Conservation (phyloP, 2,113 vertebrate species). For the Chascanopsetta lugubris region DNA sequence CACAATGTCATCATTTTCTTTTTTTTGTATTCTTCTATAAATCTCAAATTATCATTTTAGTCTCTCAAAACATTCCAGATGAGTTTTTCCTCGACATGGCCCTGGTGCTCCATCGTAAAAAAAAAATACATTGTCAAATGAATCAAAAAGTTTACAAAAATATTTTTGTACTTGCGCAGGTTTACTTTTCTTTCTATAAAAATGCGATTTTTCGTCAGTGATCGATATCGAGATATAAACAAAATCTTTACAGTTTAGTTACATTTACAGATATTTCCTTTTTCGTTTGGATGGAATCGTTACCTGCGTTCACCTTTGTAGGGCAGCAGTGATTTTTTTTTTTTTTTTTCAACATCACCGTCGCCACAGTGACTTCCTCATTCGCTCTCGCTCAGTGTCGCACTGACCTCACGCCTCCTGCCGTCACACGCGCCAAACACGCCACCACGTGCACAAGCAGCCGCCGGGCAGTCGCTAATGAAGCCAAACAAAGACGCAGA, state of each 20-base stretch:
- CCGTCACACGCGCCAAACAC: conserved; percentile 4
- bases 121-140: neutral
- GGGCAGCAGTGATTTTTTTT: conserved; percentile 50
- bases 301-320: conserved; percentile 51
- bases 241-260: conserved; percentile 6
- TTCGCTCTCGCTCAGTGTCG: conserved; percentile 18
- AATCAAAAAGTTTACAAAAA: conserved; percentile 9
- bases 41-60: too few species aligned
- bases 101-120: neutral
- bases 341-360: conserved; percentile 15
- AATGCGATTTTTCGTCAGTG: neutral
- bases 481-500: conserved; percentile 25
- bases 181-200: neutral
- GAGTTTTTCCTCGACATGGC: neutral
- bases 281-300: conserved; percentile 9
- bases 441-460: conserved; percentile 31
- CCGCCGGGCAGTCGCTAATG: conserved; percentile 18
- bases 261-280: conserved; percentile 5
- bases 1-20: neutral
- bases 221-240: neutral
- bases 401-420: conserved; percentile 11
- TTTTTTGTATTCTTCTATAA: too few species aligned
- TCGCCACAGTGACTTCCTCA: conserved; percentile 18
- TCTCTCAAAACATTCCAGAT: neutral
- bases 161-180: neutral